Evolutionary conservation across 2,888 invertebrate genomes (phyloP), one percentile per base, ranked within the genome.

Genomic region (Leptinotarsa juncta): DNA sequence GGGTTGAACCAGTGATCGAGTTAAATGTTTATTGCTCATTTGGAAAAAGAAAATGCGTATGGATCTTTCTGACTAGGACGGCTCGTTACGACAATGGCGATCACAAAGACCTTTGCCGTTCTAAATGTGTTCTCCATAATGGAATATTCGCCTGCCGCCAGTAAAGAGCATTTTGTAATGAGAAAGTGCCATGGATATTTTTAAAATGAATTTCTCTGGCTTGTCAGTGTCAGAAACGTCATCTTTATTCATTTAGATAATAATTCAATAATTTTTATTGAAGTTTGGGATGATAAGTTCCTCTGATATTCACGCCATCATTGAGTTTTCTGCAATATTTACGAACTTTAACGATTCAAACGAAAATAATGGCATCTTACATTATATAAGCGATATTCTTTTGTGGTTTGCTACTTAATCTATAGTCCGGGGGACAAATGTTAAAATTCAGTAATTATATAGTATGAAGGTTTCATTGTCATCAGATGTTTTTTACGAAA

Each of bases 1-100:
- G 84, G 84, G 84, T 84, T 84, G 84, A 83, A 83, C 85, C 84
- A 85, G 83, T 82, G 79, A 81, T 83, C 82, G 83, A 81, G 80
- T 73, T 73, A 83, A 84, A 83, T 84, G 80, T 82, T 82, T 82
- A 78, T 81, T 79, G 76, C 68, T 78, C 71, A 76, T 75, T 78
- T 79, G 53, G 48, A 60, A 74, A 78, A 71, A 74, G 74, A 70
- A 76, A 67, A 26, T 12, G 68, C n/a, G n/a, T n/a, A 18, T 42
- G 23, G 42, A 68, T 68, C 62, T 55, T 42, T 23, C 18, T 42
- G 48, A 12, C 42, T 32, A 14, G 55, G 10, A 26, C 20, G 42
- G 18, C 42, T 68, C 15, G 15, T 32, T 18, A 57, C 3, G 18
- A 55, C 18, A 70, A 70, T 70, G 70, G 70, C 70, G 70, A 53